Percentiles rank a stretch among this genome's conserved stretches.
These are phyloP conservation scores for Eolophus roseicapilla DNA, from an alignment of 2,113 vertebrate genomes.

Conservation along the genomic window DNA sequence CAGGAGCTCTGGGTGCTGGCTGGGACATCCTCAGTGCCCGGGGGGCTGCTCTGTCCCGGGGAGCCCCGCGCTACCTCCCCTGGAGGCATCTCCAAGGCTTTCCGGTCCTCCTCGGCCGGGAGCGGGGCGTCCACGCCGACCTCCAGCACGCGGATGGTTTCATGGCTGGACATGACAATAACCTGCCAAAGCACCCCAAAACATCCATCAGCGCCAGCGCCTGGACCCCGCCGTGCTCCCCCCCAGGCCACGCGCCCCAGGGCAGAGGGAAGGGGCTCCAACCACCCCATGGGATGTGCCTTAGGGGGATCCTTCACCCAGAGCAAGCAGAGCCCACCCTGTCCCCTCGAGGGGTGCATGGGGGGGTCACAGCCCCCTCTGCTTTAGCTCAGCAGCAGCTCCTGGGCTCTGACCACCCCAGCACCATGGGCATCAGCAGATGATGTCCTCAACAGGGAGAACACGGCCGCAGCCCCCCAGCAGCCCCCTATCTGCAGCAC, in stretches of 20 bases:
- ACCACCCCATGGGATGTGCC: fast-evolving
- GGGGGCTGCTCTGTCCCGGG: background rate
- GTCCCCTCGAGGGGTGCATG: background rate
- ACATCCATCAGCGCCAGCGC: fast-evolving
- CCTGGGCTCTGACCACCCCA: background rate
- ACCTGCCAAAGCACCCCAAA: conserved; percentile 73
- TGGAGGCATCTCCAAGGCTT: conserved; percentile 13
- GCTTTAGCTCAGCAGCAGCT: background rate
- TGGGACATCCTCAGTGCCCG: background rate
- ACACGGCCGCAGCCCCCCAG: fast-evolving
- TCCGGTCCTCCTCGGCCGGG: conserved; percentile 74
- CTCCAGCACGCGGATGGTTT: conserved; percentile 93
- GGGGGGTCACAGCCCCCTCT: too few relatives aligned
- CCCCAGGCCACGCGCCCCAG: fast-evolving
- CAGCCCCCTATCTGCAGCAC: fast-evolving
- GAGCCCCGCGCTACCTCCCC: conserved; percentile 35
- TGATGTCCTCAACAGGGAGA: background rate
- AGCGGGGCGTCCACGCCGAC: conserved; percentile 86
- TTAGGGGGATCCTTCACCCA: background rate
- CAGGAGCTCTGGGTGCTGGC: conserved; percentile 11
- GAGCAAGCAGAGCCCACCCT: background rate
- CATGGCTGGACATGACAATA: conserved; percentile 95
- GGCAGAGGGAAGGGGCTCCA: background rate
- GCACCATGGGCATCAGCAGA: fast-evolving
- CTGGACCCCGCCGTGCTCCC: fast-evolving